Evolutionary conservation across 2,888 invertebrate species (phyloP).

Genomic region (Leptinotarsa tumamoca): DNA sequence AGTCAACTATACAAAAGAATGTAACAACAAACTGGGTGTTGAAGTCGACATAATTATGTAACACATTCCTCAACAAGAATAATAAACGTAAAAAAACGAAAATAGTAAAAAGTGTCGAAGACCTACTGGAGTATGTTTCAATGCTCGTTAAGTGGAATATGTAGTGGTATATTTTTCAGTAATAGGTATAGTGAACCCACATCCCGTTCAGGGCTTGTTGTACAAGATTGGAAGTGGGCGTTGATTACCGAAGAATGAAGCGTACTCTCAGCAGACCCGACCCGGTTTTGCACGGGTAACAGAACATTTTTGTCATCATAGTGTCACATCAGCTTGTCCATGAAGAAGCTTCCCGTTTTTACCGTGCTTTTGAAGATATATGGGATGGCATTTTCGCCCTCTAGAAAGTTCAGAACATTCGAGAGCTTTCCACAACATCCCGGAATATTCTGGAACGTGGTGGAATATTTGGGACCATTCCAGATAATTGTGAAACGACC

Average conservation of each 20-base stretch:
- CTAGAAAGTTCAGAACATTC: no score
- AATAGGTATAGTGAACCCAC: slow-evolving; percentile 14
- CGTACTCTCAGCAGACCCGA: no score
- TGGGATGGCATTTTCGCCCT: no score
- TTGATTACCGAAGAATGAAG: slow-evolving; percentile 3
- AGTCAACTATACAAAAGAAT: neutral
- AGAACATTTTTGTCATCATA: no score
- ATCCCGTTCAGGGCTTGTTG: slow-evolving; percentile 9
- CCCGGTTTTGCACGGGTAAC: no score
- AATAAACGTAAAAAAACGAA: neutral
- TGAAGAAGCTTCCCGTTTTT: no score
- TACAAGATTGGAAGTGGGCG: slow-evolving; percentile 3
- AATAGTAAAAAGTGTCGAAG: slow-evolving; percentile 2
- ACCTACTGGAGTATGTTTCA: neutral
- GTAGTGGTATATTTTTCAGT: slow-evolving; percentile 2
- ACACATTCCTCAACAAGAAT: neutral
- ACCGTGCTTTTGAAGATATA: no score
- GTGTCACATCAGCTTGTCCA: no score
- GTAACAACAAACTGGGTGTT: neutral
- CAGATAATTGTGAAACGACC: no score
- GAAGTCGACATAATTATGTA: neutral
- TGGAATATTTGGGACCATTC: no score
- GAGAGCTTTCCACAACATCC: no score
- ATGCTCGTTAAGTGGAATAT: neutral
- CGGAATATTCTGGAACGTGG: no score